Conservation (phyloP, 2,113 vertebrate genomes). For the Strigops habroptila region DNA sequence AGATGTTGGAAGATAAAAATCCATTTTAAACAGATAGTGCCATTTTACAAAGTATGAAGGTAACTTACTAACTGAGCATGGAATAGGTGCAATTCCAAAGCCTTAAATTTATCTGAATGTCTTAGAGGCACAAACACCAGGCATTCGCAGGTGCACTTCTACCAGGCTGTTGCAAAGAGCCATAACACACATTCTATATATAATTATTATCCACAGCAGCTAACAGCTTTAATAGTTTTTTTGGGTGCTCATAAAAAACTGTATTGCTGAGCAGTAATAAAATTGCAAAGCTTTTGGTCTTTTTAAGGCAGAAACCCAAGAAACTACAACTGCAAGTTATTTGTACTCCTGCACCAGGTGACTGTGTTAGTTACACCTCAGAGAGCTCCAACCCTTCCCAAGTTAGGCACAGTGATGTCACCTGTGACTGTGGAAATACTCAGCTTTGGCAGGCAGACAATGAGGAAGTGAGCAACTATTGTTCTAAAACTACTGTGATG, state of each 20-base stretch:
- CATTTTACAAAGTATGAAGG: not conserved
- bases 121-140: fast-evolving
- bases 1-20: not conserved
- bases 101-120: not conserved
- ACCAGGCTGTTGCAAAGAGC: not conserved
- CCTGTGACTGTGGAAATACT: not conserved
- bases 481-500: not conserved
- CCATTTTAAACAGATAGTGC: not conserved
- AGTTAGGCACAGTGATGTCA: not conserved
- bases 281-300: not conserved
- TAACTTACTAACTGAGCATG: not conserved
- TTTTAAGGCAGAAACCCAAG: not conserved
- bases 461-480: slow-evolving; percentile 1
- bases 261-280: not conserved
- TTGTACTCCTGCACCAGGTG: not conserved
- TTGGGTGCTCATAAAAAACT: not conserved
- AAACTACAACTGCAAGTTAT: not conserved
- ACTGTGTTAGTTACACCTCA: fast-evolving
- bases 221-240: not conserved
- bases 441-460: not conserved
- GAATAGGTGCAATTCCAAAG: not conserved
- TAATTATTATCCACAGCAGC: fast-evolving
- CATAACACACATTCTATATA: not conserved
- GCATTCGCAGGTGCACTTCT: not conserved
- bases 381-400: not conserved